Conservation (phyloP, 2,113 vertebrate species). For the Butastur rufipennis region DNA sequence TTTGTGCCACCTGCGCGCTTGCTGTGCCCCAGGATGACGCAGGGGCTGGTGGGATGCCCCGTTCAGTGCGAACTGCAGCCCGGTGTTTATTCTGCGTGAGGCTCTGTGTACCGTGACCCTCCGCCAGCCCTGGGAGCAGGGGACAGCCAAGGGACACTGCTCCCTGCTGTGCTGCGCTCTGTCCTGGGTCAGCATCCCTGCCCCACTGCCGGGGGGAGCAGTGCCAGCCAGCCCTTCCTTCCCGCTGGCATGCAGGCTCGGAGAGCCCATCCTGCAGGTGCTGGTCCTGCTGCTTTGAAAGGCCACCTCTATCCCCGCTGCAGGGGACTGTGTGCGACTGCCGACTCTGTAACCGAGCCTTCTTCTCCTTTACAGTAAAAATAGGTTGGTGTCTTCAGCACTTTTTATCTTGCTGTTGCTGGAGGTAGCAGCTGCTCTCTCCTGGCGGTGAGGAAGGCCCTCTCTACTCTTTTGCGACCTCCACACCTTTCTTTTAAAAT, state of each 20-base stretch:
- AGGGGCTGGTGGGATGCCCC: rapidly evolving
- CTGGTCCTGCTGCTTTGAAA: neutral
- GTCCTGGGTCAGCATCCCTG: neutral
- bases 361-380: neutral
- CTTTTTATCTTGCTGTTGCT: neutral
- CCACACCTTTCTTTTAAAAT: neutral
- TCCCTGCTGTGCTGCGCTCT: neutral
- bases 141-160: neutral
- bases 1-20: rapidly evolving
- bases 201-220: neutral
- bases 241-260: rapidly evolving
- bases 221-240: neutral
- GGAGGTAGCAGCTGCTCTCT: neutral
- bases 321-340: rapidly evolving
- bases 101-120: neutral
- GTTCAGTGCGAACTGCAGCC: neutral
- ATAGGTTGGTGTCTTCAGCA: rapidly evolving
- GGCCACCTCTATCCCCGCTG: neutral
- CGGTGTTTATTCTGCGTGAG: rapidly evolving
- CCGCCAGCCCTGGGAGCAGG: neutral
- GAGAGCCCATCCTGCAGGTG: rapidly evolving
- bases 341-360: rapidly evolving
- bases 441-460: neutral
- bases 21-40: rapidly evolving
- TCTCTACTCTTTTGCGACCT: neutral